Evolutionary conservation across 1,140 invertebrate genomes (phyloP).

Genomic region (Venturia canescens): DNA sequence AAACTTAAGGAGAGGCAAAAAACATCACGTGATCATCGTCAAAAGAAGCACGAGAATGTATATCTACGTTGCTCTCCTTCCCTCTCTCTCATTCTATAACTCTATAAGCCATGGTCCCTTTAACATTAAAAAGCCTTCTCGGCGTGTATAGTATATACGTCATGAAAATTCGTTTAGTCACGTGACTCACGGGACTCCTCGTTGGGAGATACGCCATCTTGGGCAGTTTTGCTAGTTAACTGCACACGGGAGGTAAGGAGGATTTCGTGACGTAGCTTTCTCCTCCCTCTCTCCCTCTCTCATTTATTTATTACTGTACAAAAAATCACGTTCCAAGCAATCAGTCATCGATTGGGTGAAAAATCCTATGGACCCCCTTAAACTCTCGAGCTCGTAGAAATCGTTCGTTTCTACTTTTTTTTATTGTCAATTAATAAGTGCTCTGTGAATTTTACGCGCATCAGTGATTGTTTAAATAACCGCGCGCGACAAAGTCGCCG

Average conservation of each 20-base stretch:
- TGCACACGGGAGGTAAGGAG: background rate
- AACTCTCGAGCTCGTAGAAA: no score
- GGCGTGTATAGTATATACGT: conserved; percentile 31
- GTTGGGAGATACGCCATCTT: background rate
- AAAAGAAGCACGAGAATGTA: background rate
- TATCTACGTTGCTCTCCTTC: background rate
- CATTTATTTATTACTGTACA: no score
- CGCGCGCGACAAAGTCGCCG: conserved; percentile 55
- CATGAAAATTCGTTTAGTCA: conserved; percentile 38
- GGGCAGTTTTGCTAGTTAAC: conserved; percentile 27
- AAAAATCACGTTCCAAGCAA: no score
- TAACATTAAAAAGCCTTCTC: conserved; percentile 23
- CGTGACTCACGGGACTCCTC: background rate
- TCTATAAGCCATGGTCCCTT: conserved; percentile 30
- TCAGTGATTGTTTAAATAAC: conserved; percentile 67
- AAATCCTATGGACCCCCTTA: no score
- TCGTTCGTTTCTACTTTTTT: no score
- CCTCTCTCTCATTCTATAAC: conserved; percentile 9
- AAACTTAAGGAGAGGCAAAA: conserved; percentile 10
- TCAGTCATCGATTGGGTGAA: no score
- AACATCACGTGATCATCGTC: background rate
- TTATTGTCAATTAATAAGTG: no score
- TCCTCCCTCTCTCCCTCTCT: no score
- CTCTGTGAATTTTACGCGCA: background rate
- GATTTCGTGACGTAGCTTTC: conserved; percentile 2